phyloP scores from a whole-genome alignment of 2,113 vertebrate genomes.

The Rattus norvegicus region DNA sequence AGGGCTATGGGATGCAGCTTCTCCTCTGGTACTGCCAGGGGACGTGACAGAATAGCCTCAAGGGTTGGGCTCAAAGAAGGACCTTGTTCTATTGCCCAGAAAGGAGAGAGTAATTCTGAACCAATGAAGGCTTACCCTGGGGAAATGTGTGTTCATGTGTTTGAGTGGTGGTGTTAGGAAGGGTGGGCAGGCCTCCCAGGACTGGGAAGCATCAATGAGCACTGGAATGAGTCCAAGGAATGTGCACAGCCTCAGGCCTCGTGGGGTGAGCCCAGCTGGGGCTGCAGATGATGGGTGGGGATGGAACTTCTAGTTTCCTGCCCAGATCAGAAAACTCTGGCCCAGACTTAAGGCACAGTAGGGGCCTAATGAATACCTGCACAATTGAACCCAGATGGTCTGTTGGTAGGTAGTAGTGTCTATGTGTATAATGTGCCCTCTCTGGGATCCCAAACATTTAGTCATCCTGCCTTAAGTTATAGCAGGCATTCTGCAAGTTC shows the following conservation, averaged over 20 bases:
- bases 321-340: slow-evolving; percentile 61
- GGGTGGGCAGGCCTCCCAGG: slow-evolving; percentile 59
- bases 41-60: slow-evolving; percentile 66
- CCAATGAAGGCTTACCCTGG: slow-evolving; percentile 35
- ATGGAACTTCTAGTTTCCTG: slow-evolving; percentile 71
- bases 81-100: slow-evolving; percentile 73
- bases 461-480: neutral
- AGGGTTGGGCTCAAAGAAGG: slow-evolving; percentile 72
- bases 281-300: slow-evolving; percentile 63
- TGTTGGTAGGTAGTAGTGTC: slow-evolving; percentile 13
- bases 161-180: slow-evolving; percentile 29
- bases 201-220: slow-evolving; percentile 72
- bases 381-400: slow-evolving; percentile 56
- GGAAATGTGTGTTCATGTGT: slow-evolving; percentile 58
- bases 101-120: slow-evolving; percentile 63
- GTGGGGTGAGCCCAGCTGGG: slow-evolving; percentile 67
- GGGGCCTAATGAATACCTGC: slow-evolving; percentile 57
- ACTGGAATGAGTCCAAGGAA: slow-evolving; percentile 70
- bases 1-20: slow-evolving; percentile 64
- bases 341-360: slow-evolving; percentile 23
- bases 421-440: neutral
- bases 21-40: slow-evolving; percentile 78
- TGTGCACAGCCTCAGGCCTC: slow-evolving; percentile 60
- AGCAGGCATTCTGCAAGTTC: slow-evolving; percentile 37
- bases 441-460: slow-evolving; percentile 16